A percentile compares a stretch with the other conserved stretches of the same genome.
Evolutionary conservation across 1,140 invertebrate genomes (phyloP).

Genomic region (Diabrotica virgifera): DNA sequence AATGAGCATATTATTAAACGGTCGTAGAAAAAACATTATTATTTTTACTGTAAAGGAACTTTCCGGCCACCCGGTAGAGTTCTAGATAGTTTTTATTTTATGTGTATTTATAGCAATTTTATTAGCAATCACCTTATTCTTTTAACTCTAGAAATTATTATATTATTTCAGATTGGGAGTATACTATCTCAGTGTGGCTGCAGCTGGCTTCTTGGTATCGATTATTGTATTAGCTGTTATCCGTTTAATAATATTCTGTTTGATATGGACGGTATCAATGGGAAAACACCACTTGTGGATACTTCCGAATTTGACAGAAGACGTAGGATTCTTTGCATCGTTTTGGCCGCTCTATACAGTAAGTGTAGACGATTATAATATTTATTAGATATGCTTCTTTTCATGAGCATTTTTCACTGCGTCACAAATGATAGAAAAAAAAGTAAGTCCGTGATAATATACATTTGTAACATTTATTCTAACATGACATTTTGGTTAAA

Average conservation of each 20-base stretch:
- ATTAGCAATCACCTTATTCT: conserved; percentile 34
- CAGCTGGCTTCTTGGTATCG: conserved; percentile 89
- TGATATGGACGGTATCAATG: conserved; percentile 85
- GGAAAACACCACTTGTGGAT: conserved; percentile 95
- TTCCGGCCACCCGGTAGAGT: too few relatives aligned
- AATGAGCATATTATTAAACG: too few relatives aligned
- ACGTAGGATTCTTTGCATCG: conserved; percentile 97
- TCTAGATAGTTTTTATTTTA: conserved; percentile 6
- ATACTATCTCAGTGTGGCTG: conserved; percentile 94
- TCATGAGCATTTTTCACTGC: too few relatives aligned
- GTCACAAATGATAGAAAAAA: too few relatives aligned
- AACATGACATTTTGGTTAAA: too few relatives aligned
- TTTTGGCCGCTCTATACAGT: conserved; percentile 97
- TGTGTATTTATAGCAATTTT: conserved; percentile 10
- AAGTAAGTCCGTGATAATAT: too few relatives aligned
- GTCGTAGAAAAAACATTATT: too few relatives aligned
- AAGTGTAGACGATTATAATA: conserved; percentile 33
- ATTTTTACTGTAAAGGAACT: too few relatives aligned
- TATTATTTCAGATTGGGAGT: conserved; percentile 73
- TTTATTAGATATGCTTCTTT: too few relatives aligned
- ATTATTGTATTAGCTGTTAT: conserved; percentile 88
- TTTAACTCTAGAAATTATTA: background rate
- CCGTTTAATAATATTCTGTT: conserved; percentile 86
- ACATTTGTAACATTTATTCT: too few relatives aligned
- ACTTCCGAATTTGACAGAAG: conserved; percentile 96